Conservation (phyloP, 2,888 invertebrate genomes). For the Cantharis rufa region DNA sequence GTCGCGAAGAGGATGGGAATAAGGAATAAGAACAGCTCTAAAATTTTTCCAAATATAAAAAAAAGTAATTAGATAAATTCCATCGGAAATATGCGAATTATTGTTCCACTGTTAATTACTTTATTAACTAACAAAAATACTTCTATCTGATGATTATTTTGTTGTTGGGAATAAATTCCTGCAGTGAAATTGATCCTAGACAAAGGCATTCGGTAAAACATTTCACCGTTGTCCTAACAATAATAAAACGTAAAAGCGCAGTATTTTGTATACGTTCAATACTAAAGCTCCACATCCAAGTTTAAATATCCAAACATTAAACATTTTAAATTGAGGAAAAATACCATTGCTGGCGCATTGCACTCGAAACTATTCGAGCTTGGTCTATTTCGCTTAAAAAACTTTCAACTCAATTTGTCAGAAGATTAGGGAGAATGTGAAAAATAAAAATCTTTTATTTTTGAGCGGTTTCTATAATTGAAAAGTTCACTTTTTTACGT, state of each 20-base stretch:
- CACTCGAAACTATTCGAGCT: not conserved
- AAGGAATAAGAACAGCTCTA: too few relatives aligned
- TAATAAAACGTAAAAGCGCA: not conserved
- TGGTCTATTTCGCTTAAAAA: not conserved
- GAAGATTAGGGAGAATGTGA: not conserved
- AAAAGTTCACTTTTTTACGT: not conserved
- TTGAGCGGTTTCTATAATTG: not conserved
- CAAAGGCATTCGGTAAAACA: not conserved
- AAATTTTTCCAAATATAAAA: too few relatives aligned
- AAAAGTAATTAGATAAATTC: too few relatives aligned
- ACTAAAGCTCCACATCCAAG: not conserved
- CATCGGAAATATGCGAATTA: too few relatives aligned
- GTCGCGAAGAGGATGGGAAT: too few relatives aligned
- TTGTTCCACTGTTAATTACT: too few relatives aligned
- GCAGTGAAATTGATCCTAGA: not conserved
- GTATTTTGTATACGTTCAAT: not conserved
- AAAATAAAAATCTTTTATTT: not conserved
- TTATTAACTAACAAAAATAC: too few relatives aligned
- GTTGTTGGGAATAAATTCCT: not conserved
- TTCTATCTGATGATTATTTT: not conserved
- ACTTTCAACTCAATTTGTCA: not conserved
- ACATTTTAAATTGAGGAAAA: not conserved
- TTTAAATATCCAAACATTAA: not conserved
- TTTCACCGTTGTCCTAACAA: not conserved
- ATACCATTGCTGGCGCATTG: not conserved